These are phyloP conservation scores for Phaedon cochleariae DNA, from an alignment of 2,888 invertebrate species.

Conservation along the genomic window DNA sequence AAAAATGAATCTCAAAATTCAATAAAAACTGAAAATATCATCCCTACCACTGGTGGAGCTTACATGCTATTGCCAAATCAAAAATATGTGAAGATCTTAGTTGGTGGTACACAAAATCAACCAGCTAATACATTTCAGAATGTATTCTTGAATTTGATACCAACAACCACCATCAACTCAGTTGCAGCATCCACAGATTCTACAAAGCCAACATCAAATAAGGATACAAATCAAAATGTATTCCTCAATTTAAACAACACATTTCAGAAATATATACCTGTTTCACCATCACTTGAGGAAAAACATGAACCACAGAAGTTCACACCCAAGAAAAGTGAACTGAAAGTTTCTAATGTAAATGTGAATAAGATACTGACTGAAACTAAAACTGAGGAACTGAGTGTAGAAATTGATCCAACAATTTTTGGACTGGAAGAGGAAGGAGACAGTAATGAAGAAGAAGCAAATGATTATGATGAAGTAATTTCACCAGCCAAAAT, in stretches of 20 bases:
- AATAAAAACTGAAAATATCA: conserved; percentile 36
- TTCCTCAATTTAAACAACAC: conserved; percentile 56
- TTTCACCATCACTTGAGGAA: conserved; percentile 33
- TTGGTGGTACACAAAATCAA: conserved; percentile 48
- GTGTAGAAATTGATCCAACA: conserved; percentile 58
- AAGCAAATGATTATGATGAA: conserved; percentile 54
- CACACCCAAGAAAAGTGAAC: background rate
- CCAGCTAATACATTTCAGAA: conserved; percentile 52
- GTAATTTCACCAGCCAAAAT: conserved; percentile 52
- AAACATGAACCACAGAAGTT: background rate
- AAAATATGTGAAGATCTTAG: conserved; percentile 54
- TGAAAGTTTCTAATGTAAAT: conserved; percentile 39
- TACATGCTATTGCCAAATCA: conserved; percentile 55
- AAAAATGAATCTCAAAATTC: conserved; percentile 46
- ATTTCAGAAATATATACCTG: conserved; percentile 53
- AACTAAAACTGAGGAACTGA: conserved; percentile 57
- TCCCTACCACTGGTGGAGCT: conserved; percentile 42
- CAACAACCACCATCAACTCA: conserved; percentile 46
- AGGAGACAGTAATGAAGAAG: conserved; percentile 40
- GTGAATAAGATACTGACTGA: conserved; percentile 52
- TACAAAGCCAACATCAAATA: conserved; percentile 40
- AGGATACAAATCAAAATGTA: conserved; percentile 56
- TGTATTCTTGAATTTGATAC: conserved; percentile 57
- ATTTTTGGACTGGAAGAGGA: conserved; percentile 51
- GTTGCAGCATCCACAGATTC: conserved; percentile 15